Base-by-base conservation (phyloP, 2,797 vertebrate species). In the Karalla daura region DNA sequence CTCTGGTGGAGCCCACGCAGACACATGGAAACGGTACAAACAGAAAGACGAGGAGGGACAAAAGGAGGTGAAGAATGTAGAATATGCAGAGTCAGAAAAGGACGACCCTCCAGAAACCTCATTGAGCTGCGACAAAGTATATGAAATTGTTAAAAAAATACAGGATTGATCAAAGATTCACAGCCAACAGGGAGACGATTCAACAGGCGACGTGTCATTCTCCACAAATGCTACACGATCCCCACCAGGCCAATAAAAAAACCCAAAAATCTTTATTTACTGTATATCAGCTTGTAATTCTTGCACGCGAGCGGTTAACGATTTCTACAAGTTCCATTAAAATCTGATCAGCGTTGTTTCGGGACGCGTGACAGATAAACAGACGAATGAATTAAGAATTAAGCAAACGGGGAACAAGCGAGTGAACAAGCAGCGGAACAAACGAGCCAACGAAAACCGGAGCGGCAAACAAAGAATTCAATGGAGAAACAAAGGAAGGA, bases 351-450 rank as follows among this genome's bases (percentile, higher is more conserved):
- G 54, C 15, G 49, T 37, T 51, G 58, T 67, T 49, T 74, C 62
- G 43, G 66, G 56, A 62, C 3, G 35, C 28, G 41, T 61, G 52
- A 70, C 52, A 17, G 60, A 70, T 56, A 43, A 82, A 70, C 52
- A 18, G 55, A 70, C 53, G 47, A 82, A 70, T 76, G 54, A 63
- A 76, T 74, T 62, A 70, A 54, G 62, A 54, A 51, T 39, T 32
- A 54, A 52, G 33, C 66, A 77, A 71, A 76, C 55, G 7, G 65
- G 9, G 45, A 66, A 63, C 43, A 36, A 70, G 64, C 65, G 3
- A 63, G 59, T 24, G 58, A 49, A 51, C 35, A 67, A 75, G 70
- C 17, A 45, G 35, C 40, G 30, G 35, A 55, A 47, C 25, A 54
- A 68, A 75, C 13, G 47, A 39, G 39, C 51, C 56, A 61, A 49